Evolutionary conservation across 2,797 vertebrate genomes (phyloP), one percentile per base, ranked within the genome.

Genomic region (Antrozous pallidus): DNA sequence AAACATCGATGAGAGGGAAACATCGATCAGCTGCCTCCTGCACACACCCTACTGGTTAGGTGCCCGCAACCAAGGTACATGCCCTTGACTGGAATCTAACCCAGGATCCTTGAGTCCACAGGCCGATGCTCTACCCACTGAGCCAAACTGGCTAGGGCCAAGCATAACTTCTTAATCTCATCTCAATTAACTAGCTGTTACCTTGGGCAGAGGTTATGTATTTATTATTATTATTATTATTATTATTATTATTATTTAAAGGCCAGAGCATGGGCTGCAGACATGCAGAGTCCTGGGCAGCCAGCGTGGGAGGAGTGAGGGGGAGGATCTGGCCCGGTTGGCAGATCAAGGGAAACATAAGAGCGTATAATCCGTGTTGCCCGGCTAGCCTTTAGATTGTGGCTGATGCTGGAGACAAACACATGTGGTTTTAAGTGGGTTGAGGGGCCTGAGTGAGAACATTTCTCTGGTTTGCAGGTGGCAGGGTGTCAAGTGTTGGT

Each of bases 381-480:
- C 24, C 24, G 0, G 6, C 90, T 65, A 42, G 36, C 40, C 40
- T 14, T 94, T 75, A 71, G 77, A 54, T 51, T 67, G 70, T 12
- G 38, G 88, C 69, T 12, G 63, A 85, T 42, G 63, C 38, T 51
- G 38, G 31, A 95, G 51, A 81, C 70, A 40, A 70, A 75, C 24
- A 63, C 87, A 18, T 38, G 33, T 18, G 38, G 71, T 78, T 95
- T 95, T 83, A 54, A 93, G 20, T 18, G 67, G 74, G 33, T 47
- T 86, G 77, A 86, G 79, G 78, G 67, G 38, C 54, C 65, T 56
- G 70, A 89, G 94, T 88, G 92, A 93, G 88, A 97, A 82, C n/a
- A 0, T 26, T 94, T 91, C 91, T 71, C 88, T 94, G 42, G 87
- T 91, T 89, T 94, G 61, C 83, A 91, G 95, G 85, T 86, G 83